Evolutionary conservation across 2,113 vertebrate species (phyloP), one percentile per base, ranked within the genome.

Genomic region (Pogonocichla stellata): DNA sequence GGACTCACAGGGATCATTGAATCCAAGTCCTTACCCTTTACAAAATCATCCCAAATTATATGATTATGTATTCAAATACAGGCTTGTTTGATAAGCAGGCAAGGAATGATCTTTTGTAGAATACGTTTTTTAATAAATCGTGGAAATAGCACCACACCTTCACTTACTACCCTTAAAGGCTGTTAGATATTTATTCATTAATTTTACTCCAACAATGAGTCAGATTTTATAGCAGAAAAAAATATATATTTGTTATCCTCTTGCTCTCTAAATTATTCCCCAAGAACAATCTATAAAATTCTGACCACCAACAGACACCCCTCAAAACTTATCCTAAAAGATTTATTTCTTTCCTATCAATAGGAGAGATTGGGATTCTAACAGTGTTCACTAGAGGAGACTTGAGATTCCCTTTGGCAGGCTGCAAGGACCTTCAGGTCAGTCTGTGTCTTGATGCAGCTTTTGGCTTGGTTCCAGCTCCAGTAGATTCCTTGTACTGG

Each of bases 41-140:
- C 33, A 38, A 61, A 69, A 22, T 4, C 33, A 19, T 53, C 33
- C 28, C 18, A 9, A 33, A 0, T 69, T 72, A 15, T 23, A 12
- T 64, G n/a, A 7, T 60, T 74, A 8, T 36, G 6, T 85, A 18
- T 71, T 91, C 34, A 56, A 7, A 60, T 84, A 4, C 13, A 5
- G 38, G 25, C 40, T 50, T 61, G 13, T 53, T 57, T 80, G 51
- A 50, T 67, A 17, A 65, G 14, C 7, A 50, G 23, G 15, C 54
- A 74, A n/a, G 34, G 19, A 78, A 38, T 40, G 19, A 34, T 6
- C 19, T 84, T 70, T 38, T 62, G 19, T 69, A 57, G 51, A 84
- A 29, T 15, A 15, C 0, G 3, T 45, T 22, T 86, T 36, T 10
- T 0, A 57, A 54, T 40, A 57, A 40, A 40, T 22, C 0, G 26